These are phyloP conservation scores for Disparrhopalites patrizii DNA, from an alignment of 2,888 invertebrate genomes.

Conservation along the genomic window DNA sequence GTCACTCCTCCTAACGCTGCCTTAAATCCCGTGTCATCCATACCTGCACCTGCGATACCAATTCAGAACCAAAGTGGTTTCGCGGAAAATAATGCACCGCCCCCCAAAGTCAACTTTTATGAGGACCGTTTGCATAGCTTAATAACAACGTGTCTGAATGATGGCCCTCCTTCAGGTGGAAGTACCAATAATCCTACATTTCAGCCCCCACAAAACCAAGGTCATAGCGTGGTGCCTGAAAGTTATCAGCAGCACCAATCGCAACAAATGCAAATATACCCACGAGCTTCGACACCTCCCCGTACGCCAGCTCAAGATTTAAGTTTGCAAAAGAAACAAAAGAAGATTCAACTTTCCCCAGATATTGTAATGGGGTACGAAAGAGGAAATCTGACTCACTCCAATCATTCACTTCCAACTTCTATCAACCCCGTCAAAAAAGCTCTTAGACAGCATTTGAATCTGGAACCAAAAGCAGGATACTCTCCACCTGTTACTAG, in stretches of 20 bases:
- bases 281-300: conserved; percentile 31
- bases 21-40: background rate
- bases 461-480: conserved; percentile 17
- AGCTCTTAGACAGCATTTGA: conserved; percentile 22
- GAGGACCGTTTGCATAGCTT: conserved; percentile 78
- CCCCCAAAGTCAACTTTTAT: conserved; percentile 60
- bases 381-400: background rate
- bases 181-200: background rate
- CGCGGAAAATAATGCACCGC: conserved; percentile 19
- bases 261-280: conserved; percentile 6
- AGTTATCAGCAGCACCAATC: conserved; percentile 11
- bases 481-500: conserved; percentile 51
- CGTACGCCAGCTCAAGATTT: background rate
- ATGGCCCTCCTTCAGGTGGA: conserved; percentile 60
- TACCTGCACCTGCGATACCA: background rate
- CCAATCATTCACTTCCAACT: background rate
- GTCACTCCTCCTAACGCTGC: conserved; percentile 1
- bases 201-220: conserved; percentile 13
- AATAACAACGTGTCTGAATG: conserved; percentile 79
- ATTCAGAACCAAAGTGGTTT: background rate
- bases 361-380: conserved; percentile 30
- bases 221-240: background rate
- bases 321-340: conserved; percentile 27
- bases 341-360: conserved; percentile 42
- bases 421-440: conserved; percentile 18